A percentile compares a stretch with the other conserved stretches of the same genome.
Evolutionary conservation across 2,113 vertebrate species (phyloP).

Genomic region (Amphiprion percula): DNA sequence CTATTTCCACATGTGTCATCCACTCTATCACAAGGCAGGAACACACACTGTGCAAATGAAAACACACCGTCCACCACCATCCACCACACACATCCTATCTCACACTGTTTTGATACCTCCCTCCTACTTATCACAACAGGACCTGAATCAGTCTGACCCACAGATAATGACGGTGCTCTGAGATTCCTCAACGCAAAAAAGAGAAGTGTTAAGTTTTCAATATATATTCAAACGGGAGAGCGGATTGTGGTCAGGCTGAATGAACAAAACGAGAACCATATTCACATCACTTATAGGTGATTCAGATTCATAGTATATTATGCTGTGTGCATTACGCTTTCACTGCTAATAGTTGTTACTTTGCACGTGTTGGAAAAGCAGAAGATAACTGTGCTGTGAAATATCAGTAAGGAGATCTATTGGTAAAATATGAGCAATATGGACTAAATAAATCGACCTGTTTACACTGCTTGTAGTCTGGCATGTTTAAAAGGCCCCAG

Average conservation of each 20-base stretch:
- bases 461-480: background rate
- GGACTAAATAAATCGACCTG: background rate
- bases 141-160: constrained; percentile 19
- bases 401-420: constrained; percentile 1
- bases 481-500: background rate
- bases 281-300: constrained; percentile 1
- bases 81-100: constrained; percentile 16
- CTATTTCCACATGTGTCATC: constrained; percentile 42
- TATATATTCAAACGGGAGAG: constrained; percentile 41
- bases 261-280: constrained; percentile 12
- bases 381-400: background rate
- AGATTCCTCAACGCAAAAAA: constrained; percentile 20
- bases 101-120: constrained; percentile 16
- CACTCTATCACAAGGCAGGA: constrained; percentile 8
- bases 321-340: background rate
- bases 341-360: background rate
- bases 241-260: background rate
- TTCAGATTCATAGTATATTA: background rate
- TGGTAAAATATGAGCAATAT: background rate
- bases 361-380: background rate
- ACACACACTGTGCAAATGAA: background rate
- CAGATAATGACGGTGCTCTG: constrained; percentile 39
- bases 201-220: constrained; percentile 28
- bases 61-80: background rate
- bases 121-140: constrained; percentile 25